A percentile compares a stretch with the other conserved stretches of the same genome.
Conservation (phyloP, 2,113 vertebrate species). For the Megaceryle torquata region DNA sequence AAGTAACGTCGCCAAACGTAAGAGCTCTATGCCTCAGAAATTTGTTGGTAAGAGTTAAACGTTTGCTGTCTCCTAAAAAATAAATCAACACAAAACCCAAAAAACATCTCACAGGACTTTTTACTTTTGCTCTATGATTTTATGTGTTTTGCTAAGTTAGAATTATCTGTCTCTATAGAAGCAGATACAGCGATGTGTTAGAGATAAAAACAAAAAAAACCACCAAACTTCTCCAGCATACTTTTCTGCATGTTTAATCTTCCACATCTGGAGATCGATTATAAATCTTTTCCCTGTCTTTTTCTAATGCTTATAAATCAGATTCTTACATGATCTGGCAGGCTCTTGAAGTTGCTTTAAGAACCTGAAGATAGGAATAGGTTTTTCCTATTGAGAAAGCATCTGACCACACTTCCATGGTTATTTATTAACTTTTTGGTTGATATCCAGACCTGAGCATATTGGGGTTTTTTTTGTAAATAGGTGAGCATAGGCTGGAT, state of each 20-base stretch:
- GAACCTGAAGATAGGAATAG: background rate
- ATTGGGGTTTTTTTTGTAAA: background rate
- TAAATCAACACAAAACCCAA: background rate
- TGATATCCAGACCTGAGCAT: background rate
- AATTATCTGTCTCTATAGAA: background rate
- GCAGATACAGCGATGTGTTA: background rate
- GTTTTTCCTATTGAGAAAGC: background rate
- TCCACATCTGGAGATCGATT: background rate
- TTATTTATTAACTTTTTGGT: background rate
- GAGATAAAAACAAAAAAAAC: background rate
- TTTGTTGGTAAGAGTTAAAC: constrained; percentile 98
- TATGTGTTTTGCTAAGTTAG: background rate
- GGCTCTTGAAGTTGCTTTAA: background rate
- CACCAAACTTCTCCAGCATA: background rate
- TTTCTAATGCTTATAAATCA: background rate
- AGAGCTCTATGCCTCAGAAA: constrained; percentile 99
- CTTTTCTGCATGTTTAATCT: background rate
- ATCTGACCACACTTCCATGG: background rate
- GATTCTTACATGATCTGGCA: background rate
- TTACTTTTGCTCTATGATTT: background rate
- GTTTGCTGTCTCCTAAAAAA: constrained; percentile 84
- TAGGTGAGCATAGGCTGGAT: background rate
- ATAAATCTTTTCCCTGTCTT: background rate
- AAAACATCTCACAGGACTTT: background rate
- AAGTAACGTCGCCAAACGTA: constrained; percentile 99